Conservation (phyloP, 1,140 invertebrate genomes). For the Drosophila miranda region DNA sequence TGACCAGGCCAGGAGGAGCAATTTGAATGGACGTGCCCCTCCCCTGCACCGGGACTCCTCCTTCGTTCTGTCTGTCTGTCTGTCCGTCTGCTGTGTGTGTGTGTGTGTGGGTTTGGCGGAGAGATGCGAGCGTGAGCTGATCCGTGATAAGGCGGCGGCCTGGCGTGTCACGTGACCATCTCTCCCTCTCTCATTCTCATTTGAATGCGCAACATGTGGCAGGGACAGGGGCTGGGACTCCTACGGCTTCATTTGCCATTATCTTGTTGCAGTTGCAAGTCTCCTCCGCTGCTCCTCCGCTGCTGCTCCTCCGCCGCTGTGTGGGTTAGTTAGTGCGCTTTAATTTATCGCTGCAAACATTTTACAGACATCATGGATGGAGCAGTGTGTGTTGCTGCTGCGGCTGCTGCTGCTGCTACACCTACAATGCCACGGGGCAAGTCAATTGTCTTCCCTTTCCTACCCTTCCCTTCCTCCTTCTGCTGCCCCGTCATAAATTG, state of each 20-base stretch:
- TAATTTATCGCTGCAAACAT: conserved; percentile 70
- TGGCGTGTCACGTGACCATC: conserved; percentile 32
- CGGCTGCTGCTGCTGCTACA: conserved; percentile 23
- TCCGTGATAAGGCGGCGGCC: conserved; percentile 27
- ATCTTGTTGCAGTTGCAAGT: conserved; percentile 45
- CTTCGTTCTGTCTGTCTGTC: not conserved
- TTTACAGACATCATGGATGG: conserved; percentile 33
- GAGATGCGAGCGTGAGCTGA: conserved; percentile 33
- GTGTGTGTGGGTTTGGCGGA: conserved; percentile 23
- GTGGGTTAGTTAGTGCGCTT: conserved; percentile 65
- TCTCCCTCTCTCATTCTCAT: conserved; percentile 39
- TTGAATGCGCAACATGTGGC: conserved; percentile 57
- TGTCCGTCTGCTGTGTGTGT: not conserved
- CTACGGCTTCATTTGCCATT: conserved; percentile 79
- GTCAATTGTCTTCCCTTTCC: conserved; percentile 57
- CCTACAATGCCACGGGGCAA: conserved; percentile 72
- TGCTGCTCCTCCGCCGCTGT: conserved; percentile 9
- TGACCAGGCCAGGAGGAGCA: conserved; percentile 48
- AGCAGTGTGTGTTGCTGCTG: conserved; percentile 4
- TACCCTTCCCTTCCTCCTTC: conserved; percentile 24
- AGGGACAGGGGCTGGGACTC: conserved; percentile 38
- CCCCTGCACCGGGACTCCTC: too few relatives aligned
- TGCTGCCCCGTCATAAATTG: conserved; percentile 54
- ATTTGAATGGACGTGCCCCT: conserved; percentile 70
- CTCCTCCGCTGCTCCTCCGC: conserved; percentile 2